A percentile compares a stretch with the other conserved stretches of the same genome.
phyloP scores from a whole-genome alignment of 30 jellyfish, hydroid and myxozoan genomes.

The Hydra vulgaris region DNA sequence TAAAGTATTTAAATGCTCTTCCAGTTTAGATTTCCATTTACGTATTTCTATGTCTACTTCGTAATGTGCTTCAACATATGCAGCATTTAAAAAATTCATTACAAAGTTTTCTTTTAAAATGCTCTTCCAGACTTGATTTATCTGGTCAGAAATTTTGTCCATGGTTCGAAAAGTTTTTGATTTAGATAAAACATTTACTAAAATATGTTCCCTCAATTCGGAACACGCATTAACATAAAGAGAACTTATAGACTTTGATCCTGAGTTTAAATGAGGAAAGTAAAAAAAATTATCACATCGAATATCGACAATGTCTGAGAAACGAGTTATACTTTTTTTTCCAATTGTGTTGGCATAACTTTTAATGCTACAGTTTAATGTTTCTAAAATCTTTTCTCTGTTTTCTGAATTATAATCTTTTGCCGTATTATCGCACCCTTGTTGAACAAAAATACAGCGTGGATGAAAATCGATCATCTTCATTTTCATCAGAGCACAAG shows the following conservation, averaged over 20 bases:
- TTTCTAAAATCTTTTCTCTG: background rate
- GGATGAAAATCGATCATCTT: conserved; percentile 7
- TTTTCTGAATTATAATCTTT: background rate
- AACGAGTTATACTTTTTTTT: background rate
- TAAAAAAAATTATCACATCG: background rate
- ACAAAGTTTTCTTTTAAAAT: conserved; percentile 8
- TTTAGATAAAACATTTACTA: background rate
- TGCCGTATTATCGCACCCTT: conserved; percentile 4
- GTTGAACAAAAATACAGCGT: conserved; percentile 12
- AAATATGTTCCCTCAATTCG: background rate
- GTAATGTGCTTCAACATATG: background rate
- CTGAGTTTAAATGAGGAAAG: background rate
- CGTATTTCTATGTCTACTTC: background rate
- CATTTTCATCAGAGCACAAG: conserved; percentile 11
- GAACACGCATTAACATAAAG: background rate
- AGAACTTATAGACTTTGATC: background rate
- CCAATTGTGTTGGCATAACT: background rate
- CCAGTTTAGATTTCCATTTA: conserved; percentile 1
- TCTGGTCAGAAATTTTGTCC: background rate
- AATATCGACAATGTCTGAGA: conserved; percentile 1
- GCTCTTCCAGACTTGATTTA: background rate
- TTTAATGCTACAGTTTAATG: background rate
- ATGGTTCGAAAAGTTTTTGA: background rate
- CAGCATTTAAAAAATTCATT: background rate
- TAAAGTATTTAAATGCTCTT: background rate